Evolutionary conservation across 1,140 invertebrate genomes (phyloP).

Genomic region (Drosophila bocqueti): DNA sequence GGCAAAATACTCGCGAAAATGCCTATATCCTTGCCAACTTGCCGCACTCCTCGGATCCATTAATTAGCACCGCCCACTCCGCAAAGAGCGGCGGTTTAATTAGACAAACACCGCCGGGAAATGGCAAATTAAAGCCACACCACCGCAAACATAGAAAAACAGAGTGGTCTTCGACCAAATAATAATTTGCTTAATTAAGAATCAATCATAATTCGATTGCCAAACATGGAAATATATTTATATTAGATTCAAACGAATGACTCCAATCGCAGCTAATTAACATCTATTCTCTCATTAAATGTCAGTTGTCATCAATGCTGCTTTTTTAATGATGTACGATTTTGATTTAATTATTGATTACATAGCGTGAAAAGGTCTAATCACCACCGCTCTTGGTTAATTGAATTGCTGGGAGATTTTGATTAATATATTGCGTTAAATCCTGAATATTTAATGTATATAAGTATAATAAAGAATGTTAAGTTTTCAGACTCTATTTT

Average conservation of each 20-base stretch:
- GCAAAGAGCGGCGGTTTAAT: constrained; percentile 34
- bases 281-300: constrained; percentile 22
- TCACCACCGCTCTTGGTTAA: constrained; percentile 7
- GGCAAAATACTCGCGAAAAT: constrained; percentile 40
- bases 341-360: constrained; percentile 29
- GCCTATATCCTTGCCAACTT: constrained; percentile 33
- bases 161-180: constrained; percentile 1
- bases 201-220: constrained; percentile 47
- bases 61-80: constrained; percentile 42
- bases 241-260: constrained; percentile 5
- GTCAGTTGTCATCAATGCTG: constrained; percentile 17
- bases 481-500: too few species aligned
- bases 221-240: constrained; percentile 10
- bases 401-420: background rate
- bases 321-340: constrained; percentile 5
- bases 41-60: constrained; percentile 25
- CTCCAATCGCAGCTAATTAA: constrained; percentile 37
- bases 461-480: background rate
- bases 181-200: constrained; percentile 54
- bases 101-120: constrained; percentile 37
- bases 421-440: background rate
- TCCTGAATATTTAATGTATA: background rate
- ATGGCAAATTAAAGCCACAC: constrained; percentile 42
- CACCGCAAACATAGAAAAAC: constrained; percentile 13
- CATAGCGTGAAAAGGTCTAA: constrained; percentile 15